Evolutionary conservation across 1,140 invertebrate species (phyloP).

Genomic region (Drosophila nigrodunni): DNA sequence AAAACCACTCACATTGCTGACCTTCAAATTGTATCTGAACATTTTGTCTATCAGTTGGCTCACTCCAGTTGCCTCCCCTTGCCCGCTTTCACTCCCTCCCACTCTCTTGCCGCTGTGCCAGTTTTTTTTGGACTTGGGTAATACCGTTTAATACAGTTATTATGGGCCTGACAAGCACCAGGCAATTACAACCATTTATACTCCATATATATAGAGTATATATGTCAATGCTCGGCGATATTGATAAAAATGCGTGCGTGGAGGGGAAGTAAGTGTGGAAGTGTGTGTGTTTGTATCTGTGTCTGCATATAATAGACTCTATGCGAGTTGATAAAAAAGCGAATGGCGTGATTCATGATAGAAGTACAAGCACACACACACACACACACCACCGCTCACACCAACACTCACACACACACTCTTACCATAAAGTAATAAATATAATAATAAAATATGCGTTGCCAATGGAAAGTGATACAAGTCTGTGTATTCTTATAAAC

Average conservation of each 20-base stretch:
- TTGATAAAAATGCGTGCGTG: conserved; percentile 67
- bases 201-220: conserved; percentile 40
- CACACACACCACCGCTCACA: conserved; percentile 4
- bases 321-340: conserved; percentile 64
- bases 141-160: conserved; percentile 68
- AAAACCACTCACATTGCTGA: conserved; percentile 10
- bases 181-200: conserved; percentile 38
- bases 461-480: conserved; percentile 11
- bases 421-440: conserved; percentile 18
- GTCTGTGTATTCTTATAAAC: conserved; percentile 9
- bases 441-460: conserved; percentile 51
- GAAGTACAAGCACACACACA: conserved; percentile 36
- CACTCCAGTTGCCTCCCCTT: neutral
- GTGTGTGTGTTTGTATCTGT: neutral
- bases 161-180: conserved; percentile 55
- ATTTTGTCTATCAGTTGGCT: neutral
- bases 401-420: conserved; percentile 10
- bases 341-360: conserved; percentile 77
- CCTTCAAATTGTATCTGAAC: conserved; percentile 18
- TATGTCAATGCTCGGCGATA: conserved; percentile 49
- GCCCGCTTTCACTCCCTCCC: neutral
- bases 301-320: conserved; percentile 57
- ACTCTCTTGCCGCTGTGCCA: neutral
- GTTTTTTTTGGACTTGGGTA: conserved; percentile 16
- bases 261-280: neutral